Percentiles rank a stretch among this genome's conserved stretches.
phyloP scores from a whole-genome alignment of 2,113 vertebrate species.

The Charadrius vociferus region DNA sequence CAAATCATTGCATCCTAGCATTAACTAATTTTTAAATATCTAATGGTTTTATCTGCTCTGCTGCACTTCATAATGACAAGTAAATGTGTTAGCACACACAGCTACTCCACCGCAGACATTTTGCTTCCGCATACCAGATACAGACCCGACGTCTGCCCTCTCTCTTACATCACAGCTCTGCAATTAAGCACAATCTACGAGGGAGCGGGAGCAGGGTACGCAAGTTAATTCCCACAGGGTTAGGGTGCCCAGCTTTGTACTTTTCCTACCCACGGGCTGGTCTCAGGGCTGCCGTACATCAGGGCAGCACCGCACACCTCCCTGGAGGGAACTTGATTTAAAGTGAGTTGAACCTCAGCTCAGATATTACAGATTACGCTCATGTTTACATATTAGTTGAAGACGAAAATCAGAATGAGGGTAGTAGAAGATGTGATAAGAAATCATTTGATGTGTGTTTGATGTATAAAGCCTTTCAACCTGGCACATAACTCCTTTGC shows the following conservation, averaged over 20 bases:
- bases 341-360: background rate
- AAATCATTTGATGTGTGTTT: too few species aligned
- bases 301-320: background rate
- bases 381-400: background rate
- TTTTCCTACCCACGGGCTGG: background rate
- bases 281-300: fast-evolving
- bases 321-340: background rate
- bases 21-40: constrained; percentile 69
- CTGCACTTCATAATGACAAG: constrained; percentile 64
- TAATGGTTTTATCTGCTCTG: constrained; percentile 62
- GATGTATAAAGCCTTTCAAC: background rate
- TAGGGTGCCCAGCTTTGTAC: background rate
- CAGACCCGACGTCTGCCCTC: background rate
- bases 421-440: background rate
- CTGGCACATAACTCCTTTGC: background rate
- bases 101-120: background rate
- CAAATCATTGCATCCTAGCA: constrained; percentile 67
- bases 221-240: background rate
- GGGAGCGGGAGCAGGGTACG: fast-evolving
- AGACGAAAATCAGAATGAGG: background rate
- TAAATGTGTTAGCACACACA: constrained; percentile 6
- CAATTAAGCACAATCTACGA: background rate
- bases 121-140: background rate
- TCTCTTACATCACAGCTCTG: background rate
- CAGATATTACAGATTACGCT: background rate